A percentile compares a stretch with the other conserved stretches of the same genome.
phyloP scores from a whole-genome alignment of 2,113 vertebrate genomes.

The Periophthalmus modestus region DNA sequence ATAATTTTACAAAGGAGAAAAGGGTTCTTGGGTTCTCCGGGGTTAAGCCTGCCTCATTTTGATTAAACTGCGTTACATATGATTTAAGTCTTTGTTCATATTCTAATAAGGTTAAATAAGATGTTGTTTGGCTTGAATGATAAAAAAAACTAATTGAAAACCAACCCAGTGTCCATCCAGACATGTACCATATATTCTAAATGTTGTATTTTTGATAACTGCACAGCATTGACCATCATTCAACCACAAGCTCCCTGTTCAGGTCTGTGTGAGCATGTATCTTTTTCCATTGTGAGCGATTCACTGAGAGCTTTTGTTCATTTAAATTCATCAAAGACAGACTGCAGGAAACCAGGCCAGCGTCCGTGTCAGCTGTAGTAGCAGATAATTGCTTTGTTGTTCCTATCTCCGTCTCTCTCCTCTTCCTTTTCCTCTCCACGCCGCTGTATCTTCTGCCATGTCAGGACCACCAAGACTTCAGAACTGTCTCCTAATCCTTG shows the following conservation, averaged over 20 bases:
- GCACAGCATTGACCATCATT: neutral
- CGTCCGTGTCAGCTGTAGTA: slow-evolving; percentile 49
- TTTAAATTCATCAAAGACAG: slow-evolving; percentile 42
- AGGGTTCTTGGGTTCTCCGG: no score
- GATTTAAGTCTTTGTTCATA: no score
- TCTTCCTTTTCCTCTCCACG: slow-evolving; percentile 11
- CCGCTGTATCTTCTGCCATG: slow-evolving; percentile 42
- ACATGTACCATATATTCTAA: no score
- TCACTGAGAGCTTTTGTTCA: neutral
- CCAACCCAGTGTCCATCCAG: no score
- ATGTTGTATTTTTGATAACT: no score
- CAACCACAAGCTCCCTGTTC: neutral
- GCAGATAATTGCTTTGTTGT: slow-evolving; percentile 66
- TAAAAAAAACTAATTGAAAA: no score
- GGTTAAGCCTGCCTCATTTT: no score
- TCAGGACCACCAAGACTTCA: slow-evolving; percentile 46
- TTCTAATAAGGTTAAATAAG: no score
- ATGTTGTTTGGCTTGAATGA: no score
- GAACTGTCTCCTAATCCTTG: slow-evolving; percentile 8
- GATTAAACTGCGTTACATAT: no score
- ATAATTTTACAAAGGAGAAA: no score
- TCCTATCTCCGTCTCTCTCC: slow-evolving; percentile 20
- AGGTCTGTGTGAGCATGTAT: neutral
- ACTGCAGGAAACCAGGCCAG: slow-evolving; percentile 39
- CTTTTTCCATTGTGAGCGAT: neutral